Percentiles rank a stretch among this genome's conserved stretches.
These are phyloP conservation scores for Elachura formosa DNA, from an alignment of 2,113 vertebrate species.

Conservation along the genomic window DNA sequence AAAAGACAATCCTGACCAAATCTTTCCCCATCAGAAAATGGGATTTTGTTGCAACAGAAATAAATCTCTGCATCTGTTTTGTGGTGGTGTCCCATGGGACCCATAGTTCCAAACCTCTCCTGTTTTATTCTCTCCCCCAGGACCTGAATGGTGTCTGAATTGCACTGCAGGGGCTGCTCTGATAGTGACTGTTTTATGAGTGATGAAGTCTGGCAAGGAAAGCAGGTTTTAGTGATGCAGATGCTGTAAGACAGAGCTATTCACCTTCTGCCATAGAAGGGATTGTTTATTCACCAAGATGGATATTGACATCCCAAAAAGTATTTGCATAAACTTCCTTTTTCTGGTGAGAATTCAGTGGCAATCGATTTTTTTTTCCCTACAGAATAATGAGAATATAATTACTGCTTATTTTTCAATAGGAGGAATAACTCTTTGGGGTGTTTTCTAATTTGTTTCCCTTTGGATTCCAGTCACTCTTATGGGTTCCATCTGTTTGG, in stretches of 20 bases:
- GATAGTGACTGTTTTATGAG: background rate
- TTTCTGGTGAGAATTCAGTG: background rate
- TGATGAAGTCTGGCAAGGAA: background rate
- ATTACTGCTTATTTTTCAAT: background rate
- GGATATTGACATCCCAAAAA: background rate
- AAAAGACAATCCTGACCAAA: background rate
- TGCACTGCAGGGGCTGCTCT: background rate
- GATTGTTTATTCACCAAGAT: background rate
- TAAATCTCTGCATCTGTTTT: background rate
- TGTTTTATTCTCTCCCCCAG: background rate
- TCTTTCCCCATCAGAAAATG: background rate
- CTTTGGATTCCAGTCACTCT: background rate
- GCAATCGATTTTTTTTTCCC: background rate
- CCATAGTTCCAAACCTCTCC: background rate
- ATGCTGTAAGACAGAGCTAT: background rate
- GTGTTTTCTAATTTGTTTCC: background rate
- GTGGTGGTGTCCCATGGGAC: background rate
- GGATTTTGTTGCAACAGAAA: background rate
- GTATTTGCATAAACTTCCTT: background rate
- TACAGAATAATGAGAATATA: background rate
- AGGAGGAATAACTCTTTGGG: background rate
- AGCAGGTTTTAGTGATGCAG: background rate
- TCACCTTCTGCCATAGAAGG: background rate
- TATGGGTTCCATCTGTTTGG: background rate
- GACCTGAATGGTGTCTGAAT: background rate